A percentile compares a stretch with the other conserved stretches of the same genome.
Conservation (phyloP, 2,797 vertebrate genomes). For the Salmo trutta region DNA sequence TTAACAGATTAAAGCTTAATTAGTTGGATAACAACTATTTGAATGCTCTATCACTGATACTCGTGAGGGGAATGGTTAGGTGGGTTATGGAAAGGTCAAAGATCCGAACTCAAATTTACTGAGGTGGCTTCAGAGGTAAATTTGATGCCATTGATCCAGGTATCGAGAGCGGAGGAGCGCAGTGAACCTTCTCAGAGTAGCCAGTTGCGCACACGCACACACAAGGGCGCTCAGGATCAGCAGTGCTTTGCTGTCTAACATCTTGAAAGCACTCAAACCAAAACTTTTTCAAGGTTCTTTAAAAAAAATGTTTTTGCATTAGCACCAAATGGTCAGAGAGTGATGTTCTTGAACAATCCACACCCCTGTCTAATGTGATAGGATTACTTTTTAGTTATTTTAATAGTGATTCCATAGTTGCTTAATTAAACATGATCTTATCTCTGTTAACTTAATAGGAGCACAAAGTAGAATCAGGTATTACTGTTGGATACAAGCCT, state of each 20-base stretch:
- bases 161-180: slow-evolving; percentile 28
- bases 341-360: neutral
- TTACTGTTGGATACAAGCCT: neutral
- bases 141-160: slow-evolving; percentile 42
- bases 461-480: no score
- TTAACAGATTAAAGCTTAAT: neutral
- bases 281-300: neutral
- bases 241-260: slow-evolving; percentile 38
- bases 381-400: neutral
- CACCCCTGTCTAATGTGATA: neutral
- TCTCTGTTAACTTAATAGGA: neutral
- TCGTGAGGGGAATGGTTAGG: slow-evolving; percentile 33
- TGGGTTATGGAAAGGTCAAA: slow-evolving; percentile 39
- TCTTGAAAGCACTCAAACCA: neutral
- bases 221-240: slow-evolving; percentile 58
- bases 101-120: slow-evolving; percentile 42
- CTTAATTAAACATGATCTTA: neutral
- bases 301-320: neutral
- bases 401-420: no score
- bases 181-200: slow-evolving; percentile 70
- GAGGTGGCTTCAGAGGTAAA: slow-evolving; percentile 38
- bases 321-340: neutral
- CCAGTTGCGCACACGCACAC: slow-evolving; percentile 6
- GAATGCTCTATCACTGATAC: neutral
- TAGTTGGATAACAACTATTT: neutral